phyloP scores from a whole-genome alignment of 2,888 invertebrate species.

The Aleiodes alternator region DNA sequence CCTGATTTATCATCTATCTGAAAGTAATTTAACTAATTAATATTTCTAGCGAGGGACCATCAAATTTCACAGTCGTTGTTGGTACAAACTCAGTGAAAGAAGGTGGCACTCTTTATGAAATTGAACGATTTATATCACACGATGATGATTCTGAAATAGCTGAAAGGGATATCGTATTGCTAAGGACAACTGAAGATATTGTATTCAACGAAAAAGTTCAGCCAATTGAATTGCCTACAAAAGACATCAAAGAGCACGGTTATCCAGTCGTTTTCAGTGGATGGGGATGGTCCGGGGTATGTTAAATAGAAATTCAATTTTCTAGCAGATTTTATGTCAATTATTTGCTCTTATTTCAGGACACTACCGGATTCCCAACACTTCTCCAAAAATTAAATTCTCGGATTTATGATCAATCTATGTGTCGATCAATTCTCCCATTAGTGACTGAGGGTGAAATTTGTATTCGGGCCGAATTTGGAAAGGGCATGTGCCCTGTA shows the following conservation, averaged over 20 bases:
- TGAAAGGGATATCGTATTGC: slow-evolving; percentile 63
- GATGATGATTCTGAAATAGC: not conserved
- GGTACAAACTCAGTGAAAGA: slow-evolving; percentile 56
- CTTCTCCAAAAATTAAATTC: slow-evolving; percentile 57
- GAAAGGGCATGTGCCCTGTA: slow-evolving; percentile 69
- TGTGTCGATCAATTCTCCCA: slow-evolving; percentile 50
- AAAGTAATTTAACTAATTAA: too few relatives aligned
- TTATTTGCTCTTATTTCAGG: not conserved
- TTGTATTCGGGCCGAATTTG: slow-evolving; percentile 65
- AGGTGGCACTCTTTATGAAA: slow-evolving; percentile 51
- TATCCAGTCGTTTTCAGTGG: slow-evolving; percentile 59
- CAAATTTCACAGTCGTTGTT: slow-evolving; percentile 27
- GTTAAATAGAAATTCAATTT: not conserved
- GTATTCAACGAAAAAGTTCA: slow-evolving; percentile 58
- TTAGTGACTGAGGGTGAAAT: slow-evolving; percentile 58
- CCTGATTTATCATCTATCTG: too few relatives aligned
- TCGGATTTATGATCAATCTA: slow-evolving; percentile 45
- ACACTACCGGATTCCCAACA: slow-evolving; percentile 51
- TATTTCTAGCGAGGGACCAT: too few relatives aligned
- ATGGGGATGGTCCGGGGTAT: slow-evolving; percentile 63
- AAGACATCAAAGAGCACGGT: slow-evolving; percentile 49
- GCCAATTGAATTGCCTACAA: slow-evolving; percentile 56
- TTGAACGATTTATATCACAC: slow-evolving; percentile 53
- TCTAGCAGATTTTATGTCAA: not conserved
- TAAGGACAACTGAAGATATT: slow-evolving; percentile 59